These are phyloP conservation scores for Sigmodon hispidus DNA, from an alignment of 2,113 vertebrate genomes.

Conservation along the genomic window DNA sequence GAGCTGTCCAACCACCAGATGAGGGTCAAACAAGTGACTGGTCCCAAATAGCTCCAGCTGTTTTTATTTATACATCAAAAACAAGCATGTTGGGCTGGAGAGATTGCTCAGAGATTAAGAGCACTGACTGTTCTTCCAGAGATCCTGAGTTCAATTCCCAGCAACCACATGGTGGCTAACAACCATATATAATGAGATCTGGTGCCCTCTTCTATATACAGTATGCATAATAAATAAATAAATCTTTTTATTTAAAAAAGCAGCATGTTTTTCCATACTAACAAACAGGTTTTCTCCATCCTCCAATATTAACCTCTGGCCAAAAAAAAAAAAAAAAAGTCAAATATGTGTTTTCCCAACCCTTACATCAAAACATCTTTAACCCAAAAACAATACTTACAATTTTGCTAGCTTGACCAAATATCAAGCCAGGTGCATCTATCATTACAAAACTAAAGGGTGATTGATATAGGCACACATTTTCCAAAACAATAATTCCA, in stretches of 20 bases:
- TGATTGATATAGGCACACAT: not conserved
- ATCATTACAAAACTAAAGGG: not conserved
- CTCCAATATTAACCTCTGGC: not conserved
- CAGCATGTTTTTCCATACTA: not conserved
- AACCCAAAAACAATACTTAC: not conserved
- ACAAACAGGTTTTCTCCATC: not conserved
- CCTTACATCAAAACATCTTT: not conserved
- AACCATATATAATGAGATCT: no score
- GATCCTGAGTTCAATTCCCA: no score
- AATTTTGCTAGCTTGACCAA: not conserved
- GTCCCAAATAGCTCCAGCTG: not conserved
- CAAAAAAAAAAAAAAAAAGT: not conserved
- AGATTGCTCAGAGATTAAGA: no score
- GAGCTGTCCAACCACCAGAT: not conserved
- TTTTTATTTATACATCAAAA: not conserved
- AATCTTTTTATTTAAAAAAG: no score
- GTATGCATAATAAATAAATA: no score
- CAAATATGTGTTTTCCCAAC: not conserved
- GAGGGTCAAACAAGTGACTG: not conserved
- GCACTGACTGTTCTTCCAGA: no score
- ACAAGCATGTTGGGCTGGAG: not conserved
- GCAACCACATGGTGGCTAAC: no score
- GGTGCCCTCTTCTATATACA: no score
- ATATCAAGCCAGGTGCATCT: not conserved
- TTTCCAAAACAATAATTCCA: not conserved